These are phyloP conservation scores for Lordiphosa fenestrarum DNA, from an alignment of 2,888 invertebrate species.

Conservation along the genomic window DNA sequence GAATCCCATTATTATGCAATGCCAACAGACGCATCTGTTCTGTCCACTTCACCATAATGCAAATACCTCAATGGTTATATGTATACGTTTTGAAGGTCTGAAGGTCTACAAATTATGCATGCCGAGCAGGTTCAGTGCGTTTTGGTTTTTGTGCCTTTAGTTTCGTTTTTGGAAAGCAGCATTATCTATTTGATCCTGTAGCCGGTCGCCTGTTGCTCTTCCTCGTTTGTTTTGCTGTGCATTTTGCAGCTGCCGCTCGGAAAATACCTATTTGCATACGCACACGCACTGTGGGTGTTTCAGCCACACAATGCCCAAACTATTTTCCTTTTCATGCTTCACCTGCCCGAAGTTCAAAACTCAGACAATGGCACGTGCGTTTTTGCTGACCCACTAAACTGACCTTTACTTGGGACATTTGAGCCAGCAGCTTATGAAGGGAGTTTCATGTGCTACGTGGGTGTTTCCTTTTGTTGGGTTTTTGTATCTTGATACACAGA, in stretches of 20 bases:
- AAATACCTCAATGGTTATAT: conserved; percentile 36
- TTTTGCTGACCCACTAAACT: conserved; percentile 29
- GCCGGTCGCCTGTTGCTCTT: conserved; percentile 51
- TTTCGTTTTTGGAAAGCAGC: conserved; percentile 1
- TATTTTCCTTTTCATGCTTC: conserved; percentile 41
- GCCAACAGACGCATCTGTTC: conserved; percentile 49
- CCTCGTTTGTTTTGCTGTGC: conserved; percentile 25
- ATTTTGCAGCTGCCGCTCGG: conserved; percentile 56
- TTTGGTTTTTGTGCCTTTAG: conserved; percentile 43
- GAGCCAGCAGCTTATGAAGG: not conserved
- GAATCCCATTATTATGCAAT: conserved; percentile 47
- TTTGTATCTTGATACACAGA: too few relatives aligned
- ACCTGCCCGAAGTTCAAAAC: conserved; percentile 44
- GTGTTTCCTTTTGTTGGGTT: too few relatives aligned
- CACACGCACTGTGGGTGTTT: conserved; percentile 60
- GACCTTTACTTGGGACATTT: not conserved
- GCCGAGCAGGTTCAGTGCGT: conserved; percentile 59
- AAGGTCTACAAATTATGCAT: conserved; percentile 18
- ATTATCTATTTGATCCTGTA: conserved; percentile 58
- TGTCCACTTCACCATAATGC: conserved; percentile 44
- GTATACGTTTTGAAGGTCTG: not conserved
- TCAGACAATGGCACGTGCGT: conserved; percentile 51
- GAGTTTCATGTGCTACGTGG: too few relatives aligned
- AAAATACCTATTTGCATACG: conserved; percentile 60
- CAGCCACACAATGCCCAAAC: conserved; percentile 49